A percentile compares a stretch with the other conserved stretches of the same genome.
Conservation (phyloP, 1,140 invertebrate genomes). For the Ooceraea biroi region DNA sequence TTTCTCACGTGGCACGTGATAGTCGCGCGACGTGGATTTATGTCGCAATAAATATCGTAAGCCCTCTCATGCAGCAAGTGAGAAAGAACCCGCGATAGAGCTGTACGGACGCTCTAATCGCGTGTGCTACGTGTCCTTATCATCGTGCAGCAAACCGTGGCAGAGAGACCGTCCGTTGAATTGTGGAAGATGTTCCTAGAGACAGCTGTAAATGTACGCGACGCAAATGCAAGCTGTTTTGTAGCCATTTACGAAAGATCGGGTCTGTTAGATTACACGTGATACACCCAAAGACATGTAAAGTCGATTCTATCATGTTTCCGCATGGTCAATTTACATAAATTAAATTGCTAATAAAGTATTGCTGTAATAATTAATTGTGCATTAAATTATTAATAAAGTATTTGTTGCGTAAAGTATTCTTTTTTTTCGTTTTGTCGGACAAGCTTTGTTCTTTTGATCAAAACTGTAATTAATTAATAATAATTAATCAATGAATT, state of each 20-base stretch:
- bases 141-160: conserved; percentile 21
- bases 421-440: not conserved
- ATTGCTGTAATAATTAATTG: not conserved
- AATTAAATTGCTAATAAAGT: not conserved
- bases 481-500: too few relatives aligned
- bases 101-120: conserved; percentile 35
- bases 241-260: not conserved
- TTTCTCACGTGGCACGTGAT: conserved; percentile 8
- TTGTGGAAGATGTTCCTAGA: conserved; percentile 23
- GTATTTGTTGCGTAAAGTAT: too few relatives aligned
- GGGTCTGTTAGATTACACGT: conserved; percentile 13
- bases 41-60: conserved; percentile 49
- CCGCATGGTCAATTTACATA: not conserved
- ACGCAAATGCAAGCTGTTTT: not conserved
- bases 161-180: conserved; percentile 13
- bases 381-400: not conserved
- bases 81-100: conserved; percentile 3
- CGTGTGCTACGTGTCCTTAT: conserved; percentile 5
- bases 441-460: not conserved
- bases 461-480: not conserved
- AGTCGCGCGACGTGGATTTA: conserved; percentile 45
- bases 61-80: not conserved
- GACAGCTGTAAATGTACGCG: conserved; percentile 38
- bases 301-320: conserved; percentile 10
- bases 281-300: not conserved